phyloP scores from a whole-genome alignment of 2,888 invertebrate species.

The Strigamia crassipes region DNA sequence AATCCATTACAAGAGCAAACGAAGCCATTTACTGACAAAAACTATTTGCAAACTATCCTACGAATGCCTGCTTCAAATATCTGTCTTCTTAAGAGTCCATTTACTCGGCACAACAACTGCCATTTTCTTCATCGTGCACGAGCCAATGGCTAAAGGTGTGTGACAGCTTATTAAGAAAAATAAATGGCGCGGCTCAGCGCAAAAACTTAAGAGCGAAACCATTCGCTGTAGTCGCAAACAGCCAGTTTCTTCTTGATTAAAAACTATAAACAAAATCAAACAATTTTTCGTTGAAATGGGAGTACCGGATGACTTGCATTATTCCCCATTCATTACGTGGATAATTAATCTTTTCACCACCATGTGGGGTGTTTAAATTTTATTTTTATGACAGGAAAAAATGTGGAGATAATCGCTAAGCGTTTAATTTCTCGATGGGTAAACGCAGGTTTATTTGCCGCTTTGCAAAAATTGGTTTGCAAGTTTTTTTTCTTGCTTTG shows the following conservation, averaged over 20 bases:
- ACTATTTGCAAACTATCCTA: constrained; percentile 39
- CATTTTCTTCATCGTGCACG: not conserved
- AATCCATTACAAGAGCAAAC: constrained; percentile 32
- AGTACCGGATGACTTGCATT: not conserved
- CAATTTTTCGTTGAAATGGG: not conserved
- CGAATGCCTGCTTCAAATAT: constrained; percentile 35
- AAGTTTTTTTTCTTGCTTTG: no score
- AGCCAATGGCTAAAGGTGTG: constrained; percentile 37
- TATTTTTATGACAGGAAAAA: no score
- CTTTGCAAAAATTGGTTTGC: no score
- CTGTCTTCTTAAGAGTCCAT: constrained; percentile 40
- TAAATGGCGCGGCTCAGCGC: constrained; percentile 13
- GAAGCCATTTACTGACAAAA: constrained; percentile 37
- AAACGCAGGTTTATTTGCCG: no score
- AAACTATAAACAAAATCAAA: constrained; percentile 39
- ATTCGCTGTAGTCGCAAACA: not conserved
- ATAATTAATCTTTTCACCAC: not conserved
- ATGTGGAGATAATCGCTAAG: no score
- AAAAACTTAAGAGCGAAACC: not conserved
- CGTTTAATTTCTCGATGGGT: no score
- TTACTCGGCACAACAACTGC: constrained; percentile 24
- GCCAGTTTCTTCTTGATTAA: not conserved
- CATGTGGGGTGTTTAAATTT: not conserved
- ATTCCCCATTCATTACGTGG: not conserved
- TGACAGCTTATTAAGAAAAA: constrained; percentile 36